Conservation (phyloP, 2,113 vertebrate genomes). For the Struthio camelus region DNA sequence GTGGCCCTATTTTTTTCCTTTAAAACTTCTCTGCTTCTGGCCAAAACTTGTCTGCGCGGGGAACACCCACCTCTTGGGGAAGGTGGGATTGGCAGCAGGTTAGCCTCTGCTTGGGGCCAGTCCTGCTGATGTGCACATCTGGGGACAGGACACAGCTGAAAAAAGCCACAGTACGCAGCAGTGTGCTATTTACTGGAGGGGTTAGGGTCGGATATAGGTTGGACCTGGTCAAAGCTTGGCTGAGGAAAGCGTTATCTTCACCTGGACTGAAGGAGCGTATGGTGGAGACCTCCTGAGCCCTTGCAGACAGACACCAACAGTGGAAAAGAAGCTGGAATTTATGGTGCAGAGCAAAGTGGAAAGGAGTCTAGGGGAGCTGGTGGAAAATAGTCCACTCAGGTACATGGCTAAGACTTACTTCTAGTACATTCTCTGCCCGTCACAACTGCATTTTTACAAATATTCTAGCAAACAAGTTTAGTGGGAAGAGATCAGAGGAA, state of each 20-base stretch:
- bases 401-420: neutral
- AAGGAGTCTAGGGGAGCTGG: neutral
- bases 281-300: neutral
- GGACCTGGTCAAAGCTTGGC: neutral
- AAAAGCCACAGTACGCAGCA: neutral
- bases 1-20: neutral
- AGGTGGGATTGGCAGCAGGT: neutral
- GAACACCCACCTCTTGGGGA: neutral
- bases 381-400: neutral
- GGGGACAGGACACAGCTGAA: neutral
- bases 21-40: neutral
- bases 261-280: neutral
- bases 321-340: neutral
- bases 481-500: neutral
- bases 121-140: neutral
- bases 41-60: neutral
- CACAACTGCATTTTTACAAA: neutral
- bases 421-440: neutral
- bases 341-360: neutral
- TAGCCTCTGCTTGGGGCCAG: neutral
- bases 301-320: neutral
- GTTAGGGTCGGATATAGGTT: neutral
- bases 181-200: neutral
- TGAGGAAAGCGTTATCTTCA: neutral
- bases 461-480: neutral